Percentiles rank a stretch among this genome's conserved stretches.
Conservation (phyloP, 2,888 invertebrate species). For the Folsomia candida region DNA sequence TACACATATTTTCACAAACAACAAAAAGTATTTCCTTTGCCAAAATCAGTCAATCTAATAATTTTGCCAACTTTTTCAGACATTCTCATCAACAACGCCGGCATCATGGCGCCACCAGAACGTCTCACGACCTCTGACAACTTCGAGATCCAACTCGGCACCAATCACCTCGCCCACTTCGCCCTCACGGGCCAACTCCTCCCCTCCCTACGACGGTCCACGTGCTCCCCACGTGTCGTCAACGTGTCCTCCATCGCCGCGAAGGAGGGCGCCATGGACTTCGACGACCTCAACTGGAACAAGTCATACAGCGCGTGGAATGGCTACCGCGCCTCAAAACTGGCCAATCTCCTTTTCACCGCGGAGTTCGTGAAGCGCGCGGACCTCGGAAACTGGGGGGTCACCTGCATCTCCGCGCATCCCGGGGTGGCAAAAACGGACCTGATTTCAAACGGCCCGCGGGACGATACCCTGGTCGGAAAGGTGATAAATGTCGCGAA, state of each 20-base stretch:
- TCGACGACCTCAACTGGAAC: slow-evolving; percentile 6
- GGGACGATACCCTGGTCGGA: not conserved
- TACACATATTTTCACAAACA: too few relatives aligned
- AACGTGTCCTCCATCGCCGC: slow-evolving; percentile 8
- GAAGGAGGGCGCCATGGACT: not conserved
- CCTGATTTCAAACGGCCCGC: slow-evolving; percentile 11
- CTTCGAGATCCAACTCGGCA: slow-evolving; percentile 12
- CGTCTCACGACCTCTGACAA: slow-evolving; percentile 1
- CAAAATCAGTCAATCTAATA: too few relatives aligned
- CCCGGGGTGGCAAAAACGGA: slow-evolving; percentile 3
- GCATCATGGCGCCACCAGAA: slow-evolving; percentile 50
- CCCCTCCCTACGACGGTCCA: not conserved
- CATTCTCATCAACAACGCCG: slow-evolving; percentile 55
- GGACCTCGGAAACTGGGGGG: slow-evolving; percentile 10
- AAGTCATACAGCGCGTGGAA: not conserved
- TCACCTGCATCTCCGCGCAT: slow-evolving; percentile 6
- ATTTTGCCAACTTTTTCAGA: too few relatives aligned
- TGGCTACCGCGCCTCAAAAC: slow-evolving; percentile 9
- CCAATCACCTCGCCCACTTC: slow-evolving; percentile 16
- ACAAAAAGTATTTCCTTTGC: too few relatives aligned
- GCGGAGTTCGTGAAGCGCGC: slow-evolving; percentile 11
- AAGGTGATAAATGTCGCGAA: not conserved
- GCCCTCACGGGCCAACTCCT: slow-evolving; percentile 18
- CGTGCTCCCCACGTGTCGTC: slow-evolving; percentile 11
- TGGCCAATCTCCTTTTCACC: slow-evolving; percentile 17